Percentiles rank a stretch among this genome's conserved stretches.
Evolutionary conservation across 2,888 invertebrate genomes (phyloP).

Genomic region (Sisyra terminalis): DNA sequence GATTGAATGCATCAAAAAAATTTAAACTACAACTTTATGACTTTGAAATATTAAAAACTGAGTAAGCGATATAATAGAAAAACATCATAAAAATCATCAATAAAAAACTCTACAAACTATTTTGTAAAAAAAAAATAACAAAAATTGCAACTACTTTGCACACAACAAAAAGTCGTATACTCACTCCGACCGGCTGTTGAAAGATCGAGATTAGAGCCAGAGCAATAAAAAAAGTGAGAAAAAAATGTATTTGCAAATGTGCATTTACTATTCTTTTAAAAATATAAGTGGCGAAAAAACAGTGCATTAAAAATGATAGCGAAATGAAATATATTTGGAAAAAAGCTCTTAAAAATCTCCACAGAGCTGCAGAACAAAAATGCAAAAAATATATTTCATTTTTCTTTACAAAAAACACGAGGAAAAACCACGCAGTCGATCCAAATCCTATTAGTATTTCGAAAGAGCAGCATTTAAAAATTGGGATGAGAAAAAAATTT

Average conservation of each 20-base stretch:
- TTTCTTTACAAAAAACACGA: too few species aligned
- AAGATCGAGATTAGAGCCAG: slow-evolving; percentile 41
- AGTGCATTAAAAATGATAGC: too few species aligned
- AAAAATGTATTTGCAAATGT: slow-evolving; percentile 16
- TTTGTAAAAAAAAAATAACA: background rate
- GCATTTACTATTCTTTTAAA: background rate
- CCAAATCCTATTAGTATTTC: too few species aligned
- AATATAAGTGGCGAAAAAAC: too few species aligned
- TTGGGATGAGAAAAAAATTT: slow-evolving; percentile 1
- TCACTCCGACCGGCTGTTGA: slow-evolving; percentile 49
- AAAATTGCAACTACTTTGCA: slow-evolving; percentile 20
- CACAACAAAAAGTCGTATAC: slow-evolving; percentile 45
- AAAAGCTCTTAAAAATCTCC: too few species aligned
- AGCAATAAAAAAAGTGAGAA: slow-evolving; percentile 54
- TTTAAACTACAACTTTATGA: background rate
- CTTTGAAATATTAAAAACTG: background rate
- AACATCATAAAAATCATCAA: background rate
- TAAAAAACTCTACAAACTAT: background rate
- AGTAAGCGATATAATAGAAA: background rate
- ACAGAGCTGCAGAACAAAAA: too few species aligned
- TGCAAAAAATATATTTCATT: too few species aligned
- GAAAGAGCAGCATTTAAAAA: too few species aligned
- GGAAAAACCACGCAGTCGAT: too few species aligned
- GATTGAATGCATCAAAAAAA: background rate
- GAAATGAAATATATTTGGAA: too few species aligned